Evolutionary conservation across 2,888 invertebrate genomes (phyloP).

Genomic region (Heliconius erato): DNA sequence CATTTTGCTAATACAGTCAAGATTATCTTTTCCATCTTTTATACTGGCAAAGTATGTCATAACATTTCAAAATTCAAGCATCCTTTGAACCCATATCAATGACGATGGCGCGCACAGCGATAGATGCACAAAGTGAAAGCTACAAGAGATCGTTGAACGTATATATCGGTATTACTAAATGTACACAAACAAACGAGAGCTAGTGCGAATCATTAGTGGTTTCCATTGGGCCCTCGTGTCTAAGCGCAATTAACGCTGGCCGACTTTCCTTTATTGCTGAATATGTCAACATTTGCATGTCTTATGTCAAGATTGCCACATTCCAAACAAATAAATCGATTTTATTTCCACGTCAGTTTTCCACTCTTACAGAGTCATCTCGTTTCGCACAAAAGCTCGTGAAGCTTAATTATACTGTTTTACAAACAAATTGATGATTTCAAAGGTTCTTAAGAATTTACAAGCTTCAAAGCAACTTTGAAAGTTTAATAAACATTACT

Average conservation of each 20-base stretch:
- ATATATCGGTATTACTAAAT: slow-evolving; percentile 11
- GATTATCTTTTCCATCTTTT: neutral
- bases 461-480: slow-evolving; percentile 5
- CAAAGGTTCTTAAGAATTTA: neutral
- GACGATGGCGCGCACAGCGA: slow-evolving; percentile 6
- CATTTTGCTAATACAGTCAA: neutral
- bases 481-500: slow-evolving; percentile 5
- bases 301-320: slow-evolving; percentile 29
- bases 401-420: neutral
- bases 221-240: slow-evolving; percentile 35
- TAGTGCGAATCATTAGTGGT: slow-evolving; percentile 31
- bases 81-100: neutral
- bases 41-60: neutral
- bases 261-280: slow-evolving; percentile 35
- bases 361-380: too few species aligned
- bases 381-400: neutral
- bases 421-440: neutral
- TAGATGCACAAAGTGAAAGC: neutral
- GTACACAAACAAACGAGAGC: slow-evolving; percentile 25
- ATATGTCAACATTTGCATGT: slow-evolving; percentile 36
- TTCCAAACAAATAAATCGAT: neutral
- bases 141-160: neutral
- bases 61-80: slow-evolving; percentile 7
- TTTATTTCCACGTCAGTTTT: neutral
- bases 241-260: slow-evolving; percentile 39